These are phyloP conservation scores for Patella depressa DNA, from an alignment of 2,888 invertebrate species.

Conservation along the genomic window DNA sequence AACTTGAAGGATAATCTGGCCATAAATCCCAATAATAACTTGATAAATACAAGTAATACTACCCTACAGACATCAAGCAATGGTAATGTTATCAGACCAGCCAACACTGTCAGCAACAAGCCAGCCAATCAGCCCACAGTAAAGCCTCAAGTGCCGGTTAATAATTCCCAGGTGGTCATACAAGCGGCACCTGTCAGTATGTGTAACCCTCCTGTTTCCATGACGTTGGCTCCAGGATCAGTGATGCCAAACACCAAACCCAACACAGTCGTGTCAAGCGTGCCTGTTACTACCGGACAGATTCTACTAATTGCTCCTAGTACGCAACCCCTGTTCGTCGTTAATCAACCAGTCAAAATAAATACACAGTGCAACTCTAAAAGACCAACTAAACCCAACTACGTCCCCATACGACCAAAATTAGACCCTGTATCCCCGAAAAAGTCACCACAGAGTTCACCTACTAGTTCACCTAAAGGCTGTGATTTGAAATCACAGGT, in stretches of 20 bases:
- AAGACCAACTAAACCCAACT: not conserved
- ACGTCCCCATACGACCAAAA: not conserved
- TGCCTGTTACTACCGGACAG: not conserved
- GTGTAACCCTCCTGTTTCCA: no score
- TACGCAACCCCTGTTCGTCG: not conserved
- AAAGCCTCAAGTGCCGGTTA: no score
- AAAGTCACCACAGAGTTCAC: not conserved
- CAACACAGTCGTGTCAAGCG: not conserved
- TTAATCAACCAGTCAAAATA: not conserved
- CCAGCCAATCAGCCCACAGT: no score
- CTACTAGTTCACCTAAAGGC: no score
- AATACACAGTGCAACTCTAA: not conserved
- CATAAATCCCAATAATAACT: not conserved
- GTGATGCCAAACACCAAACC: no score
- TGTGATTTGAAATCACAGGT: not conserved
- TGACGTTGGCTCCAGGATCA: not conserved
- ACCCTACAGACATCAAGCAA: not conserved
- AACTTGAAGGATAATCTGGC: no score
- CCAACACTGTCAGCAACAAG: no score
- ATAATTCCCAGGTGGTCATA: no score
- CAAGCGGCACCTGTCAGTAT: no score
- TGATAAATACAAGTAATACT: not conserved
- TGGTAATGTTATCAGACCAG: no score
- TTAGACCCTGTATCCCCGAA: not conserved
- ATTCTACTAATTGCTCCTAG: not conserved